Base-by-base conservation (phyloP, 1,140 invertebrate genomes). In the Mizuhopecten yessoensis region DNA sequence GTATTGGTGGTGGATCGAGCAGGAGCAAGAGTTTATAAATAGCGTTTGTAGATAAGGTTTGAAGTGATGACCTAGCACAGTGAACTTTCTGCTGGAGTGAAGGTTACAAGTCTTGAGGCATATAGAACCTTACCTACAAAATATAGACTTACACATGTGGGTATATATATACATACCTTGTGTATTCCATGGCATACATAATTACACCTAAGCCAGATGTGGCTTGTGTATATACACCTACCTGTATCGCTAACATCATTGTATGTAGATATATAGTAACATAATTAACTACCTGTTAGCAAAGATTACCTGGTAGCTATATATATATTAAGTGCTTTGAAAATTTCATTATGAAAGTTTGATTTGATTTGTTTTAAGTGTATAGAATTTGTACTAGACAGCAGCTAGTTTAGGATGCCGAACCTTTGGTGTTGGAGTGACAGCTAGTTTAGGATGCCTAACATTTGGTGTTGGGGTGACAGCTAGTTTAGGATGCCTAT, bases 1-100 rank as follows among this genome's bases (percentile, higher is more conserved):
- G 57, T 75, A 75, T 75, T 75, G 57, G 57, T 75, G 57, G 57
- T 75, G 57, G n/a, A 75, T 75, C 29, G n/a, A 75, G 57, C 57
- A 75, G 57, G 57, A 75, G 57, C 57, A 5, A n/a, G n/a, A 29
- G 5, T n/a, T 29, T 75, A 75, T 75, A 75, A 75, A 75, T 75
- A 75, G 57, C 57, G n/a, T 75, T 17, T 17, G 9, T n/a, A 75
- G 57, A 75, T 75, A 75, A 75, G 57, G 57, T 75, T 75, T 29
- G n/a, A 75, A 29, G 57, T 75, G 57, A 75, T 75, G 57, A 75
- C 57, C 57, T 75, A 75, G 57, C 57, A 75, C 11, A 75, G 57
- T 75, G 57, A 75, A 75, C 57, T 75, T 75, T 75, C 57, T 75
- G 57, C 57, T 29, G 23, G 57, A 75, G 57, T 75, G 57, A 75